Base-by-base conservation (phyloP, 2,888 invertebrate species). In the Drosophila birchii region DNA sequence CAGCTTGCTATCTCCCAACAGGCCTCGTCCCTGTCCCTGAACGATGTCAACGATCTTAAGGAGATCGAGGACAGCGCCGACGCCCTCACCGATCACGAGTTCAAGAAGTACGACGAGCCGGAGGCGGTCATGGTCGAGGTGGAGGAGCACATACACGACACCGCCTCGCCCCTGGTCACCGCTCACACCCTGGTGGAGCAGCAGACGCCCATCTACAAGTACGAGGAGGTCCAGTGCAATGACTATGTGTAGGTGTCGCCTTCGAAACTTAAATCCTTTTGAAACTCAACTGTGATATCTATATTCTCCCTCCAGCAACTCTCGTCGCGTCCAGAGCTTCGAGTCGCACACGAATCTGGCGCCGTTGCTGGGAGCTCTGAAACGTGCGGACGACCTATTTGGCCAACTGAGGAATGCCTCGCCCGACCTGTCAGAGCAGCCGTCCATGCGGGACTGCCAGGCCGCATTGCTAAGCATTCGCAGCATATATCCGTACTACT, bases 81-180 rank as follows among this genome's bases (percentile, higher is more conserved):
- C 56, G 84, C 85, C 4, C 77, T 90, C n/a, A 74, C 82, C 12
- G 92, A 91, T 59, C 87, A 84, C 12, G 92, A 92, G 58, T 86
- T 89, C 14, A 92, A 92, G 63, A 90, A 90, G 43, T 90, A 78
- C 67, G 92, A 92, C 9, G 90, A 91, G 45, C 96, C 96, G 0
- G 96, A 96, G 79, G 96, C 96, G 0, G 94, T 96, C 1, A 94
- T 96, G 68, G 96, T 96, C 0, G 96, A 96, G 89, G 95, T 97
- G 5, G 96, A 96, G 91, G 96, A 96, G 79, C 95, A 96, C 62
- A 95, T 96, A 61, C 95, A 96, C 51, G 96, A 96, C 92, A 96
- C 96, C 0, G 96, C 96, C 0, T 95, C 96, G 9, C 95, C 96
- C 0, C 92, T 96, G 61, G 93, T 95, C 54, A 95, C 95, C 0